Base-by-base conservation (phyloP, 2,113 vertebrate genomes). In the Myxocyprinus asiaticus region DNA sequence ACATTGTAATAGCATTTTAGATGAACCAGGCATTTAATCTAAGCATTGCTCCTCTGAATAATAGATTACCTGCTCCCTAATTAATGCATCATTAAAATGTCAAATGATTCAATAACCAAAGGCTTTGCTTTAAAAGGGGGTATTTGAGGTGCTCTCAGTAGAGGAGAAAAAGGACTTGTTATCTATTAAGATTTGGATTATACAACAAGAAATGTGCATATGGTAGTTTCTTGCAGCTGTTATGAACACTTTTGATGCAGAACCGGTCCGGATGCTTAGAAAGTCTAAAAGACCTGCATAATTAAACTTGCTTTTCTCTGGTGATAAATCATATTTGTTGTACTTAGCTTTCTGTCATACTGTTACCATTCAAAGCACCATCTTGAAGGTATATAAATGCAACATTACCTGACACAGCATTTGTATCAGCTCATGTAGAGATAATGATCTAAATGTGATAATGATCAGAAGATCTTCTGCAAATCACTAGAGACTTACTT, bases 41-140 rank as follows among this genome's bases (percentile, higher is more conserved):
- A 78, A 67, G 17, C 55, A 51, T 51, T 11, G 47, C 47, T 50
- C 17, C 44, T 68, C 15, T 78, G 58, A 78, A 77, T 47, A 44
- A 61, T 68, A 48, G 53, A 61, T 68, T 33, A 48, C 44, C 9
- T 67, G 42, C 15, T 77, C 55, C 47, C 66, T 65, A 67, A 67
- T 67, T 67, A 67, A 5, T 58, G 53, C 76, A 56, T 59, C 42
- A 58, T 77, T 59, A 77, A 77, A 67, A 67, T 58, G 47, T 62
- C 5, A 62, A 62, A 53, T n/a, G 56, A 22, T 59, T 9, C 7
- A 42, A 55, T 7, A 33, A 58, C 43, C 58, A 58, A 7, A 33
- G 53, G 55, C 55, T 45, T 9, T 67, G 51, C 43, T 55, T 47
- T 47, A 12, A 55, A 53, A 11, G 47, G 51, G 66, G 63, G 15